Evolutionary conservation across 35 echinoderm and acorn worm genomes (phyloP), one percentile per base, ranked within the genome.

Genomic region (Heliocidaris erythrogramma): DNA sequence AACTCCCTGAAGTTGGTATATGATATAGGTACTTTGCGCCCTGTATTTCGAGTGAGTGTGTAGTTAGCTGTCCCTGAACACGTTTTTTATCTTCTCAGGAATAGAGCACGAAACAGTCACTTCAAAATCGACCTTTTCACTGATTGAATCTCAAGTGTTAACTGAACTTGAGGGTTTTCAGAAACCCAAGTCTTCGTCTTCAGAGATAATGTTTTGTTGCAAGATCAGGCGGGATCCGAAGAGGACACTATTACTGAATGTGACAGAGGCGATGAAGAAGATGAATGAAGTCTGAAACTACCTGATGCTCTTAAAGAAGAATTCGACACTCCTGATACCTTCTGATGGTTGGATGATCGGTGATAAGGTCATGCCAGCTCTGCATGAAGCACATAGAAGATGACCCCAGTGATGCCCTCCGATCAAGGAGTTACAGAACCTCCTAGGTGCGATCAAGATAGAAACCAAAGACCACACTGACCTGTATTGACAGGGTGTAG

Each of bases 111-210:
- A 27, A 78, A 7, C 65, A 78, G 14, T 78, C 65, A 4, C 65
- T 78, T 78, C 65, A n/a, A 18, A 78, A 78, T 78, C 65, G 65
- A 78, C 65, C 21, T 4, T 78, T 27, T 78, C 7, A 78, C 21
- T 78, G 65, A 78, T 18, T 78, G 65, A 78, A 78, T 78, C 65
- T 78, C 27, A 78, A 78, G 65, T 78, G 65, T 78, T 78, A 78
- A 18, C 65, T n/a, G 65, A 78, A 78, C 65, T 2, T 78, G 65
- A 78, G 27, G 65, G 65, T 78, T 78, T n/a, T 18, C 21, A 27
- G 65, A 78, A 78, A 78, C 65, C 65, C 65, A 78, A 78, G 4
- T 78, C 65, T 78, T 78, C 65, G 65, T n/a, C 65, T 78, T 78
- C 24, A 78, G 65, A 78, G 65, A 78, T 78, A 78, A 78, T 78